Base-by-base conservation (phyloP, 2,113 vertebrate genomes). In the Alethe castanea region DNA sequence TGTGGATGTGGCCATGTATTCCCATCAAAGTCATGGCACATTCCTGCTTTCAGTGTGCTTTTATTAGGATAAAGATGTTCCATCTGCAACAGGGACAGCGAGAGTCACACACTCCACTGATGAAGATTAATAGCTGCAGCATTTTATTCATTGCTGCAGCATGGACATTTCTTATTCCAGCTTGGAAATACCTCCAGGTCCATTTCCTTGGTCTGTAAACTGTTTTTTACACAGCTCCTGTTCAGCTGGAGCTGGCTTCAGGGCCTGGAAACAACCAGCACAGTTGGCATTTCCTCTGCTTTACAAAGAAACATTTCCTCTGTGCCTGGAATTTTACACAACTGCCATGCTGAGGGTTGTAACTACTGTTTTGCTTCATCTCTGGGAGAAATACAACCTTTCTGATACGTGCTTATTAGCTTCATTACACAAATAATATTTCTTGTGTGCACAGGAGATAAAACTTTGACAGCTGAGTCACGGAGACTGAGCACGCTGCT, bases 391-490 rank as follows among this genome's bases (percentile, higher is more conserved):
- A 85, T 64, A 59, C 44, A 90, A 15, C 14, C 47, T 91, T 90
- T 73, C 59, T 64, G 61, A 60, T 61, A 66, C 5, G 12, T 72
- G 28, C 31, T 86, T 88, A 86, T 81, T 86, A 88, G 26, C 48
- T 91, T 81, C 60, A 78, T 71, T 73, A 64, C 50, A 81, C 52
- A 88, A 92, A 72, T 59, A 59, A n/a, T 92, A 86, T 86, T 90
- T 92, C 67, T 81, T 64, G 26, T 60, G 44, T 25, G 90, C 60
- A 52, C 60, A 62, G 59, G 69, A 90, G 44, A 83, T 35, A 89
- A 89, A 91, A 91, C 23, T 81, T 88, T 44, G 57, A 76, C 70
- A 87, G 65, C 77, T 91, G 80, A 94, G 80, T 96, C 83, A 81
- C 59, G 17, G 53, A 88, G 65, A 60, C 33, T 60, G 47, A 4